Evolutionary conservation across 35 echinoderm and acorn worm genomes (phyloP).

Genomic region (Apostichopus parvimensis): DNA sequence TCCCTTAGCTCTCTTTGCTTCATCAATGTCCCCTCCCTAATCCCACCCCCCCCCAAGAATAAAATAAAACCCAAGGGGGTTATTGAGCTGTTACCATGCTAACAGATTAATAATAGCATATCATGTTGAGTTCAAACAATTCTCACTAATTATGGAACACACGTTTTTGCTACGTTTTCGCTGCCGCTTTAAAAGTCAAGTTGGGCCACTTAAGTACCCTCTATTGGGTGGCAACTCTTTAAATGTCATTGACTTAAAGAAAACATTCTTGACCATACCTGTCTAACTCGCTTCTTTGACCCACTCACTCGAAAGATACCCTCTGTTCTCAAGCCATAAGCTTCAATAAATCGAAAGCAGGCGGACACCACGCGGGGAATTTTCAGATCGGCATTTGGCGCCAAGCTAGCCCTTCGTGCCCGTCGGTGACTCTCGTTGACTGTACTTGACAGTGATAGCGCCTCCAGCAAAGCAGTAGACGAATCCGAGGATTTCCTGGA

Average conservation of each 20-base stretch:
- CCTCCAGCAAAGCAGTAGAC: conserved; percentile 70
- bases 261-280: conserved; percentile 57
- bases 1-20: too few relatives aligned
- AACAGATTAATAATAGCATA: too few relatives aligned
- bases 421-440: conserved; percentile 67
- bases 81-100: too few relatives aligned
- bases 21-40: too few relatives aligned
- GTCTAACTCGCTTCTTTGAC: conserved; percentile 96
- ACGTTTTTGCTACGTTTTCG: too few relatives aligned
- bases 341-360: conserved; percentile 86
- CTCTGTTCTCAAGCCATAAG: conserved; percentile 69
- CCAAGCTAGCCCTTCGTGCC: conserved; percentile 74
- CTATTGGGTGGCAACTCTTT: background rate
- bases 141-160: too few relatives aligned
- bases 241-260: background rate
- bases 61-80: too few relatives aligned
- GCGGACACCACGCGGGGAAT: conserved; percentile 86
- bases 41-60: too few relatives aligned
- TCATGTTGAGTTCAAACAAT: too few relatives aligned
- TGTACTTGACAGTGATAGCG: conserved; percentile 84
- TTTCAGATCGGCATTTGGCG: conserved; percentile 67
- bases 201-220: too few relatives aligned
- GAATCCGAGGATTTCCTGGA: conserved; percentile 46
- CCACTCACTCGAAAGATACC: conserved; percentile 96
- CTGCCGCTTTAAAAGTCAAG: too few relatives aligned